Base-by-base conservation (phyloP, 1,140 invertebrate species). In the Drosophila ercepeae region DNA sequence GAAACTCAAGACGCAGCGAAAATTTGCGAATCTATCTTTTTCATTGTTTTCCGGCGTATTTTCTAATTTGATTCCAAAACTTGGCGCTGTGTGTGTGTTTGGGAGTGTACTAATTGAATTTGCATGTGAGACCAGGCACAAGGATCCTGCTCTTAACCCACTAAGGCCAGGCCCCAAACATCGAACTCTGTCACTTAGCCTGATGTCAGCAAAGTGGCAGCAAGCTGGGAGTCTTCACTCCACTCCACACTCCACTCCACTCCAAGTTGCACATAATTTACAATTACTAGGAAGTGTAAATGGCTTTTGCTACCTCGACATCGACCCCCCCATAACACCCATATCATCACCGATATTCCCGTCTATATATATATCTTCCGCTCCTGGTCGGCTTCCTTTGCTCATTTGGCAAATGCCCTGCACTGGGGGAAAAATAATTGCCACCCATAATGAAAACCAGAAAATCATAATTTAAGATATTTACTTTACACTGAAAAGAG, bases 201-300 rank as follows among this genome's bases (percentile, higher is more conserved):
- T 51, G 63, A 67, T 67, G 63, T 67, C 63, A 67, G 42, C 63
- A 67, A 64, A 67, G 44, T 64, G 63, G 45, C 36, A 65, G 19
- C n/a, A 27, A 27, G 9, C 45, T 55, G 34, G 69, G 55, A 72
- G 57, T 34, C 49, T 58, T 41, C 36, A 36, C 59, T 57, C 51
- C 39, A 2, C n/a, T n/a, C n/a, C n/a, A n/a, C n/a, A n/a, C n/a
- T n/a, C n/a, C n/a, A n/a, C n/a, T n/a, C n/a, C n/a, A n/a, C n/a
- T n/a, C 39, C 50, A 52, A 46, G 46, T 48, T 64, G 75, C 63
- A 63, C 75, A 84, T 84, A 78, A 83, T 84, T 84, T 78, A 75
- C 79, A 78, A 78, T 84, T 84, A 84, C 58, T 50, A 49, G 65
- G 53, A 82, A 79, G 77, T 81, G 67, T 75, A 83, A 75, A 75